These are phyloP conservation scores for Eurosta solidaginis DNA, from an alignment of 1,140 invertebrate species.

Conservation along the genomic window DNA sequence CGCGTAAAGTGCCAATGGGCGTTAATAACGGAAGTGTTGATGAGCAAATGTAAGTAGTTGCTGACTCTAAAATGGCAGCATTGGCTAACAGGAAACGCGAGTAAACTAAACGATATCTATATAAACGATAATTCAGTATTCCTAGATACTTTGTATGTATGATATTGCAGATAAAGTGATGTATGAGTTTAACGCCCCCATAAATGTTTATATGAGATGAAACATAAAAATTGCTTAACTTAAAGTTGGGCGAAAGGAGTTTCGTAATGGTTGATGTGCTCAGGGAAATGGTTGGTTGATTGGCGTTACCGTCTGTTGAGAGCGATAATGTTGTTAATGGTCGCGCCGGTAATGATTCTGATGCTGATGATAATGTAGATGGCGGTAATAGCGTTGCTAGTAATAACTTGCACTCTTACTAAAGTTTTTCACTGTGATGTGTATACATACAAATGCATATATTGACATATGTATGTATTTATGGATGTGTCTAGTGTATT, in stretches of 20 bases:
- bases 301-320: background rate
- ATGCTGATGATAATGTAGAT: background rate
- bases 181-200: slow-evolving; percentile 58
- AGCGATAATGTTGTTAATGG: background rate
- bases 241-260: background rate
- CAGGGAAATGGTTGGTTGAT: background rate
- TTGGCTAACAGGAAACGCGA: background rate
- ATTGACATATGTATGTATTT: background rate
- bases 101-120: background rate
- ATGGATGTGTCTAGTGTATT: no score
- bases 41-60: slow-evolving; percentile 35
- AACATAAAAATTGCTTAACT: background rate
- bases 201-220: slow-evolving; percentile 12
- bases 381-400: background rate
- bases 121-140: background rate
- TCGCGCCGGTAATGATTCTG: background rate
- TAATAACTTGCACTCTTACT: background rate
- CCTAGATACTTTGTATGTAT: background rate
- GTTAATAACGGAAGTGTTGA: slow-evolving; percentile 37
- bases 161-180: slow-evolving; percentile 48
- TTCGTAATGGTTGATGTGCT: background rate
- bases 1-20: slow-evolving; percentile 30
- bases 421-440: background rate
- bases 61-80: background rate
- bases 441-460: background rate